Conservation (phyloP, 2,797 vertebrate genomes). For the Hydrolagus colliei region DNA sequence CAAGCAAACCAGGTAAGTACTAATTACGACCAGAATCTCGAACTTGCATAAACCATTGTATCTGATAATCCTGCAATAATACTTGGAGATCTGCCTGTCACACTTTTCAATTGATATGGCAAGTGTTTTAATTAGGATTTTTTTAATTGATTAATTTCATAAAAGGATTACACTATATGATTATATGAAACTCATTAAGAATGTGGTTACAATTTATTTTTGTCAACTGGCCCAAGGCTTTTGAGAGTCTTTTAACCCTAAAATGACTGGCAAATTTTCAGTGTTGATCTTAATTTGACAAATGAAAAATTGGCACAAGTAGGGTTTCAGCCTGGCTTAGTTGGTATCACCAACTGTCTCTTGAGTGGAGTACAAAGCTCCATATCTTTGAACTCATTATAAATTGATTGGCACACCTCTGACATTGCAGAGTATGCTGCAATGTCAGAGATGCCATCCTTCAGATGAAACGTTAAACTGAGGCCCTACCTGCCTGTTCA, state of each 20-base stretch:
- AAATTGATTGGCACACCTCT: too few species aligned
- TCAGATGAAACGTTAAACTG: too few species aligned
- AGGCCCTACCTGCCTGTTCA: too few species aligned
- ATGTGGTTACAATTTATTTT: background rate
- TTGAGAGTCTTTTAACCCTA: conserved; percentile 3
- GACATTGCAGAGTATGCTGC: too few species aligned
- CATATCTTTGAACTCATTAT: too few species aligned
- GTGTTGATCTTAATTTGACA: background rate
- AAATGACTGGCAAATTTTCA: background rate
- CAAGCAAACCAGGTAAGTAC: conserved; percentile 23
- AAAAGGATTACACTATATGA: conserved; percentile 25
- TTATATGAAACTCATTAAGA: background rate
- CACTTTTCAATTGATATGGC: conserved; percentile 17
- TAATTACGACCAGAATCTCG: conserved; percentile 22
- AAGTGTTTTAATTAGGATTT: conserved; percentile 20
- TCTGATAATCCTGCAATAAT: conserved; percentile 19
- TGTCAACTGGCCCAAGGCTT: background rate
- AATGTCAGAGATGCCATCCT: too few species aligned
- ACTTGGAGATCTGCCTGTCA: conserved; percentile 21
- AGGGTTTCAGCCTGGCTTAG: too few species aligned
- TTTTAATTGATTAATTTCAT: conserved; percentile 21
- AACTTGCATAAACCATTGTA: background rate
- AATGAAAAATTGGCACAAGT: background rate
- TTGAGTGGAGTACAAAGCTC: too few species aligned
- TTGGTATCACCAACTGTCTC: too few species aligned